Base-by-base conservation (phyloP, 2,797 vertebrate genomes). In the Acanthurus tractus region DNA sequence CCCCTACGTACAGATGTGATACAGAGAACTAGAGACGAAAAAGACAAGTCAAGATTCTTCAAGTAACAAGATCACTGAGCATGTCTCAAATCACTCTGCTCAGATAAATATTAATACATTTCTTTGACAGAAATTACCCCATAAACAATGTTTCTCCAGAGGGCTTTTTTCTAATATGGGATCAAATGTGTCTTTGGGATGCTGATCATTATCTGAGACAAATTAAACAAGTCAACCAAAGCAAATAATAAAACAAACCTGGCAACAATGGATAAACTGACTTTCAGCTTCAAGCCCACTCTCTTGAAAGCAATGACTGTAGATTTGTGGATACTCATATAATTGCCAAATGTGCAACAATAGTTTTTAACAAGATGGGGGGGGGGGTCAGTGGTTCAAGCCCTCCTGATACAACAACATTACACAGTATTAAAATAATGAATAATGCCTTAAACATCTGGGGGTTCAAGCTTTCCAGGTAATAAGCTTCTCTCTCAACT, bases 121-220 rank as follows among this genome's bases (percentile, higher is more conserved):
- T 57, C 54, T 25, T 56, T 52, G 42, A 55, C 53, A 71, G 63
- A 71, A 74, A 70, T 67, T 12, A 77, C 45, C 65, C 38, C 8
- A 53, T 46, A 38, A 80, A 78, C 15, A 62, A 46, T 61, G 22
- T 74, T 73, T 72, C 50, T 70, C 73, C 9, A 58, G 58, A 46
- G 50, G 53, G 20, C 17, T 65, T 79, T 78, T 72, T 55, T 76
- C 52, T 54, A 45, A 53, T 36, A 67, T 46, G 46, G 72, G 46
- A 78, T 49, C 63, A 74, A 76, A 57, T 50, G 34, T 61, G 59
- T 70, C 69, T 62, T 74, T 48, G 44, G 62, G 64, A 77, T 58
- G 62, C 44, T 62, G 50, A 78, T 68, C 17, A 52, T 72, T 66
- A 79, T 72, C 62, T 58, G 50, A 58, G 36, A 10, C 18, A 72